phyloP scores from a whole-genome alignment of 1,140 invertebrate genomes.

The Drosophila bipectinata region DNA sequence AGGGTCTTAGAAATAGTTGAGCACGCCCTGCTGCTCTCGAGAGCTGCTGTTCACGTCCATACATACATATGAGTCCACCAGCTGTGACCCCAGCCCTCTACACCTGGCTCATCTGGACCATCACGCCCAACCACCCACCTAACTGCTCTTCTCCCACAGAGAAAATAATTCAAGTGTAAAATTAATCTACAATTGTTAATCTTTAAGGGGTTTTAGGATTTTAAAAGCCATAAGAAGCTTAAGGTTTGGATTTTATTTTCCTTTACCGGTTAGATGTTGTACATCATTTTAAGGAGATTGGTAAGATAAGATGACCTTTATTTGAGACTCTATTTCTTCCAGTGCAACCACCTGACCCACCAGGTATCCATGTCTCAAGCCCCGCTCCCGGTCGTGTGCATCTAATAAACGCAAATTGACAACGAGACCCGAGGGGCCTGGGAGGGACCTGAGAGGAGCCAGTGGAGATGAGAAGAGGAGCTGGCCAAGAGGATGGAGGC shows the following conservation, averaged over 20 bases:
- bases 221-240: too few species aligned
- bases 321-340: background rate
- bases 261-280: too few species aligned
- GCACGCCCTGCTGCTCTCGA: conserved; percentile 63
- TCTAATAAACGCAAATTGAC: conserved; percentile 77
- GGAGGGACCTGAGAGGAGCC: background rate
- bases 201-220: too few species aligned
- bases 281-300: too few species aligned
- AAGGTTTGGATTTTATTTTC: too few species aligned
- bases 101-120: background rate
- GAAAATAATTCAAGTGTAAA: background rate
- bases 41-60: conserved; percentile 42
- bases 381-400: conserved; percentile 49
- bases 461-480: too few species aligned
- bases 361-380: conserved; percentile 40
- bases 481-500: too few species aligned
- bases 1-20: conserved; percentile 53
- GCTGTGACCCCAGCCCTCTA: conserved; percentile 42
- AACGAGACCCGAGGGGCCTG: conserved; percentile 11
- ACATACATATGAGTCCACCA: conserved; percentile 32
- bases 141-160: background rate
- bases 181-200: background rate
- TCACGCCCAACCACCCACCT: background rate
- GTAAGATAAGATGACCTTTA: too few species aligned
- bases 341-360: conserved; percentile 14